Conservation (phyloP, 2,113 vertebrate genomes). For the Seriola rivoliana region DNA sequence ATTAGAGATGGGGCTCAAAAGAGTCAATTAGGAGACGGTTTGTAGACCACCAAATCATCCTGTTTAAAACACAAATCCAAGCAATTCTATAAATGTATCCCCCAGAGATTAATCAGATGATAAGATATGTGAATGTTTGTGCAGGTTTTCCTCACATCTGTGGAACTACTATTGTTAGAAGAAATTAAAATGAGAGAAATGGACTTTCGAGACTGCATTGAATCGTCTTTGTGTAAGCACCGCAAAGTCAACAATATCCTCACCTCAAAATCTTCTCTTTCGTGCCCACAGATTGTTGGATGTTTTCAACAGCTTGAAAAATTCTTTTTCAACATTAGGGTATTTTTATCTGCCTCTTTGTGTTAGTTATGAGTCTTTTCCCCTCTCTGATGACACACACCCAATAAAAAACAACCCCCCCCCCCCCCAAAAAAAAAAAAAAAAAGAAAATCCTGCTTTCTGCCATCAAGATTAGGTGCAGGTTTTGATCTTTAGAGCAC, state of each 20-base stretch:
- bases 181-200: neutral
- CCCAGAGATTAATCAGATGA: neutral
- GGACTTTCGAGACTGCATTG: neutral
- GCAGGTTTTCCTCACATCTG: neutral
- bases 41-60: neutral
- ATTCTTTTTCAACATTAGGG: neutral
- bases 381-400: neutral
- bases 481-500: neutral
- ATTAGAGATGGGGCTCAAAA: too few relatives aligned
- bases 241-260: neutral
- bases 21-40: too few relatives aligned
- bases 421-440: neutral
- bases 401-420: neutral
- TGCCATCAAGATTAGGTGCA: neutral
- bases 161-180: neutral
- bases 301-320: neutral
- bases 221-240: neutral
- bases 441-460: too few relatives aligned
- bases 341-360: neutral
- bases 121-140: neutral
- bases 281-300: neutral
- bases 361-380: too few relatives aligned
- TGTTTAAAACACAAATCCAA: neutral
- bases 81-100: neutral
- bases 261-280: neutral